These are phyloP conservation scores for Seira musarum DNA, from an alignment of 2,888 invertebrate genomes.

Conservation along the genomic window DNA sequence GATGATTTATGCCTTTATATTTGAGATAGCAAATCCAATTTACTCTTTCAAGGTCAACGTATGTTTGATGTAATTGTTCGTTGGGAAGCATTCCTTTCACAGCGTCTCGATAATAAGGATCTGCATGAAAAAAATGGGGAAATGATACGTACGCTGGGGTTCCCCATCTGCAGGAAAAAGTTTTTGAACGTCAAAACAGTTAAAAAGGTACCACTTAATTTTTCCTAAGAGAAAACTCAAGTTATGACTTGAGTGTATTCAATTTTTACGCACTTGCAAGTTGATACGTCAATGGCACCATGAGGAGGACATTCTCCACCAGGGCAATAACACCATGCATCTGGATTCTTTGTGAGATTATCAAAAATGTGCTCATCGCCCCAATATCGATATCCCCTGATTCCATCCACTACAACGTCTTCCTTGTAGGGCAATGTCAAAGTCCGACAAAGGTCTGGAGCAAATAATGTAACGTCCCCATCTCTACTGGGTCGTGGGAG, in stretches of 20 bases:
- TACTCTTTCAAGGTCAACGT: slow-evolving; percentile 83
- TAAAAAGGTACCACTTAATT: no score
- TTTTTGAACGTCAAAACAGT: neutral
- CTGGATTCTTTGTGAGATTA: no score
- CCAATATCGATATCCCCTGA: slow-evolving; percentile 78
- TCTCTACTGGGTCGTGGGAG: slow-evolving; percentile 78
- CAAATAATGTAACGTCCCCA: slow-evolving; percentile 79
- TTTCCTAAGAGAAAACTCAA: no score
- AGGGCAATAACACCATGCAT: slow-evolving; percentile 81
- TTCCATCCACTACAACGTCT: slow-evolving; percentile 75
- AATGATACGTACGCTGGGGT: slow-evolving; percentile 87
- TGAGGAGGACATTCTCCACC: slow-evolving; percentile 69
- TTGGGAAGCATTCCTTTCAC: slow-evolving; percentile 81
- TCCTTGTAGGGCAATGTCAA: slow-evolving; percentile 78
- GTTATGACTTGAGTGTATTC: neutral
- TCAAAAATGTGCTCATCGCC: slow-evolving; percentile 75
- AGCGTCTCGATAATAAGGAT: slow-evolving; percentile 78
- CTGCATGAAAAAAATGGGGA: slow-evolving; percentile 86
- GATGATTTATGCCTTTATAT: no score
- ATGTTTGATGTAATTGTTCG: slow-evolving; percentile 80
- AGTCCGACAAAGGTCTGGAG: slow-evolving; percentile 81
- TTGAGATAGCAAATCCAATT: slow-evolving; percentile 55
- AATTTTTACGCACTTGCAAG: slow-evolving; percentile 75
- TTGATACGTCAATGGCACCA: slow-evolving; percentile 82
- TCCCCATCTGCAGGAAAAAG: slow-evolving; percentile 75